These are phyloP conservation scores for Platycnemis pennipes DNA, from an alignment of 2,888 invertebrate species.

Conservation along the genomic window DNA sequence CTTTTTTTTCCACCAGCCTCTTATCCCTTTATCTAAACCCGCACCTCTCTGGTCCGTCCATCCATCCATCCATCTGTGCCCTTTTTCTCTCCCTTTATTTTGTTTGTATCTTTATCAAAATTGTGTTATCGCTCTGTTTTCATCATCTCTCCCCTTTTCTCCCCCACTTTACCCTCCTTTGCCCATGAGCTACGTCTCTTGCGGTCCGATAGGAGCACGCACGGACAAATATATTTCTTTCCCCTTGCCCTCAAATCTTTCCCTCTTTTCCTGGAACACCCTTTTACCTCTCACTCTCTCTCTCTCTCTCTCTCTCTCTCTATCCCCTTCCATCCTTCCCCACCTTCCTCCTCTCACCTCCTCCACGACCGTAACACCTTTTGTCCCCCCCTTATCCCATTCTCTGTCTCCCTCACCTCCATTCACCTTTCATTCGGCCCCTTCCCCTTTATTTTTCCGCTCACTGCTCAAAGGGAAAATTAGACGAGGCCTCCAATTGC, in stretches of 20 bases:
- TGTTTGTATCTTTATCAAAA: conserved; percentile 29
- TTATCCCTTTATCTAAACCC: conserved; percentile 1
- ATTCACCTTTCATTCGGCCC: neutral
- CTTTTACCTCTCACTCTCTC: neutral
- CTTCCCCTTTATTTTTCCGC: conserved; percentile 20
- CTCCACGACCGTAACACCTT: no score
- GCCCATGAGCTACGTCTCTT: neutral
- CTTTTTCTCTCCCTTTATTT: neutral
- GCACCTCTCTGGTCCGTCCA: neutral
- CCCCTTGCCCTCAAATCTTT: neutral
- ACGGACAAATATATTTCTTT: neutral
- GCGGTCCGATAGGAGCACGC: neutral
- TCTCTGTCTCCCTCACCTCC: no score
- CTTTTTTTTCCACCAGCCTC: neutral
- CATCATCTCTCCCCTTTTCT: neutral
- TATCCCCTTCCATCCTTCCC: neutral
- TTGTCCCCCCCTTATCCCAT: neutral
- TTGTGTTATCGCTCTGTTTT: conserved; percentile 2
- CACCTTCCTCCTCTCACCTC: neutral
- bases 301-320: neutral
- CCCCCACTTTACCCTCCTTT: neutral
- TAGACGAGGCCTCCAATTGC: conserved; percentile 44
- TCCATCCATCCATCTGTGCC: conserved; percentile 13
- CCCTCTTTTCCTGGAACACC: neutral
- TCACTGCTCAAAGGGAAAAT: conserved; percentile 58